These are phyloP conservation scores for Tenthredo distinguenda DNA, from an alignment of 2,888 invertebrate genomes.

Conservation along the genomic window DNA sequence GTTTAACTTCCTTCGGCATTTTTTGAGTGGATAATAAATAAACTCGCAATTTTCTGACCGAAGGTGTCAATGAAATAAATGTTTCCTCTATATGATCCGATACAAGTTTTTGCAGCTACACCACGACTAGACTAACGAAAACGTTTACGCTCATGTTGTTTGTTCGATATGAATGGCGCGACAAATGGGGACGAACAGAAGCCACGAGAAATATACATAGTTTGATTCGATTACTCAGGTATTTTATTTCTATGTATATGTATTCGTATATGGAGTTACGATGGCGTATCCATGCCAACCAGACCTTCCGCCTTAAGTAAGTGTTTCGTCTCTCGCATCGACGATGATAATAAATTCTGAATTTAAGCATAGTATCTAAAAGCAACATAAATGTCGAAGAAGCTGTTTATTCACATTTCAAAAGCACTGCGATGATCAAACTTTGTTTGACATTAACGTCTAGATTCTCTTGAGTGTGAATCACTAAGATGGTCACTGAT, in stretches of 20 bases:
- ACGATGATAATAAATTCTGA: background rate
- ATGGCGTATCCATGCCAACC: slow-evolving; percentile 24
- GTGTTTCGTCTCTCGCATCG: background rate
- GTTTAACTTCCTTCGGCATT: slow-evolving; percentile 46
- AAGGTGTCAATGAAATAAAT: background rate
- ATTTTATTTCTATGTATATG: background rate
- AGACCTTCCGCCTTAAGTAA: background rate
- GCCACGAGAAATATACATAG: background rate
- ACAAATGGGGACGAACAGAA: slow-evolving; percentile 54
- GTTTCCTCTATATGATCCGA: slow-evolving; percentile 38
- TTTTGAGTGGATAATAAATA: background rate
- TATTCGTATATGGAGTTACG: background rate
- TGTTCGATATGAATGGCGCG: slow-evolving; percentile 69
- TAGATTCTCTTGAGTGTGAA: background rate
- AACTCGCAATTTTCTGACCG: slow-evolving; percentile 26
- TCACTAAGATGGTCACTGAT: background rate
- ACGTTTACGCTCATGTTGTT: slow-evolving; percentile 63
- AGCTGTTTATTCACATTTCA: background rate
- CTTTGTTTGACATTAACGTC: background rate
- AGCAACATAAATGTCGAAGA: background rate
- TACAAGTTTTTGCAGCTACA: background rate
- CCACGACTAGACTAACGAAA: slow-evolving; percentile 35
- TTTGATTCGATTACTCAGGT: slow-evolving; percentile 2
- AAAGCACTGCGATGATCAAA: background rate
- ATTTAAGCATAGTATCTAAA: background rate